A percentile compares a stretch with the other conserved stretches of the same genome.
Conservation (phyloP, 2,113 vertebrate genomes). For the Nyctereutes procyonoides region DNA sequence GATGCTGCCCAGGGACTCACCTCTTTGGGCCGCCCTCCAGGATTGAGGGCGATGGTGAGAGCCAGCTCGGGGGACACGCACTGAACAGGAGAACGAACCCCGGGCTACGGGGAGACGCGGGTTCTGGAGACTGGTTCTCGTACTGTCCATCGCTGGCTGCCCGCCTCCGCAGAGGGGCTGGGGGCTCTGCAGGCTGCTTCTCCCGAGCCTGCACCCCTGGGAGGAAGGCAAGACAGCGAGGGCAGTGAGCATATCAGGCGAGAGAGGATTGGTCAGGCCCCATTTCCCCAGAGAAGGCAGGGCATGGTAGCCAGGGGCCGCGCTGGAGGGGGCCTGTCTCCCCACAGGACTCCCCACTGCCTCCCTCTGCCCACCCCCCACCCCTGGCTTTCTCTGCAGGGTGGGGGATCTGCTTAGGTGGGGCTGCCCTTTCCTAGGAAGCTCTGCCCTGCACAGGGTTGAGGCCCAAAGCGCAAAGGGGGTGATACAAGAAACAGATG, state of each 20-base stretch:
- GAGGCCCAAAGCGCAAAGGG: conserved; percentile 60
- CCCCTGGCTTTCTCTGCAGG: background rate
- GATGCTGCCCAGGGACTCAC: conserved; percentile 83
- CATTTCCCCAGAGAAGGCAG: background rate
- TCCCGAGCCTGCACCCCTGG: conserved; percentile 91
- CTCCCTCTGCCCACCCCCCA: conserved; percentile 24
- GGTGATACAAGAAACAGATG: conserved; percentile 83
- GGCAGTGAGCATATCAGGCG: background rate
- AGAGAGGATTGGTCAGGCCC: background rate
- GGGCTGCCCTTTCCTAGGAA: conserved; percentile 48
- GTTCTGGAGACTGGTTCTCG: conserved; percentile 86
- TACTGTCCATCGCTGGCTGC: conserved; percentile 92
- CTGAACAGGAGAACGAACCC: conserved; percentile 92
- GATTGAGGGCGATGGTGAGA: conserved; percentile 96
- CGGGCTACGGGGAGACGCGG: conserved; percentile 87
- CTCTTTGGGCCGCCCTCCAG: conserved; percentile 98
- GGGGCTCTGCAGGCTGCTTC: conserved; percentile 86
- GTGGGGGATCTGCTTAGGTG: background rate
- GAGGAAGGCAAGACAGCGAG: conserved; percentile 3
- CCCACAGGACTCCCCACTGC: background rate
- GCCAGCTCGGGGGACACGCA: conserved; percentile 96
- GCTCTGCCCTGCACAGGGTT: conserved; percentile 13
- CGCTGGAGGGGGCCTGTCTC: background rate
- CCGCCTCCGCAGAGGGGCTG: conserved; percentile 84
- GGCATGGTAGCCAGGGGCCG: background rate